Evolutionary conservation across 2,888 invertebrate genomes (phyloP), one percentile per base, ranked within the genome.

Genomic region (Leptogaster cylindrica): DNA sequence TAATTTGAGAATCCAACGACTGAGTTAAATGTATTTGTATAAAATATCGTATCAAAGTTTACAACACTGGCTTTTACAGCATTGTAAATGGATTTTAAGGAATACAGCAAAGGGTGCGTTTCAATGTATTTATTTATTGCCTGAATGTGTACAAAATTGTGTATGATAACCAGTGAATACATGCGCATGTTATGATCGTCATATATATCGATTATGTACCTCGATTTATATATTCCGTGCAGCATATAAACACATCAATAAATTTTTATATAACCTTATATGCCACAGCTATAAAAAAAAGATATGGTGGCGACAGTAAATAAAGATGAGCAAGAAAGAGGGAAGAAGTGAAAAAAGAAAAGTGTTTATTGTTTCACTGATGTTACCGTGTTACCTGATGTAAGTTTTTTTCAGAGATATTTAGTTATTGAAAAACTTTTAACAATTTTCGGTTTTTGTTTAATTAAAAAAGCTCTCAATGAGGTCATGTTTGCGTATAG

Each of bases 171-270:
- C 28, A 61, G 41, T 61, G 41, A 44, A 61, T 61, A 61, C 61
- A 61, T 10, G 10, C 14, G n/a, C 50, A 16, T 36, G 50, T 65
- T 65, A 65, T 50, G 50, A 65, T 51, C 65, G 65, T 33, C 65
- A 65, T 65, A 36, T 65, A 65, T 65, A 65, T 65, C 65, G 65
- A 65, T 65, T 65, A 50, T 65, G 61, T 61, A 44, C 61, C 16
- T 61, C 16, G 27, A 25, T 44, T 28, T 48, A 64, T 48, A 12
- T 50, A 25, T 50, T 2, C 8, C 31, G 23, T 20, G 8, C 12
- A 48, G 25, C 12, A 64, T 48, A 64, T 61, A 61, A 61, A 61
- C 61, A 44, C 61, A 61, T 61, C 61, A 61, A 61, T 61, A 61
- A 61, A 61, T 44, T 61, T 61, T 44, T 61, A 61, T 61, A 61